These are phyloP conservation scores for Drosophila yooni DNA, from an alignment of 2,888 invertebrate species.

Conservation along the genomic window DNA sequence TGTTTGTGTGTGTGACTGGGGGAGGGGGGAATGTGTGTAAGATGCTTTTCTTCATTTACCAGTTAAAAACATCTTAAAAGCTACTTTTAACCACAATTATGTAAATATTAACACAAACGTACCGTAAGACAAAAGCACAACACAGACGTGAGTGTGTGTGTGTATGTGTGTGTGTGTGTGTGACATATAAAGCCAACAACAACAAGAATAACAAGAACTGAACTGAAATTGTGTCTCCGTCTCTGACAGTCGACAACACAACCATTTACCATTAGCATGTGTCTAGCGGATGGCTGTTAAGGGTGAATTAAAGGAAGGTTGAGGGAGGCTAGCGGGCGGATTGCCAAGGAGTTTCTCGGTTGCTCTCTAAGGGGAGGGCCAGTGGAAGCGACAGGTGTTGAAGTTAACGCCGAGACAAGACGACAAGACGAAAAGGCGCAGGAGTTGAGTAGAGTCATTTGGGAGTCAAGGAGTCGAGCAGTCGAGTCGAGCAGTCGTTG, in stretches of 20 bases:
- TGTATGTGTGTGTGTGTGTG: conserved; percentile 3
- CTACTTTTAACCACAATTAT: conserved; percentile 80
- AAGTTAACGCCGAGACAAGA: conserved; percentile 48
- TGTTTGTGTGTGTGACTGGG: background rate
- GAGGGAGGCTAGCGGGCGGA: background rate
- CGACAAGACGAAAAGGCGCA: conserved; percentile 1
- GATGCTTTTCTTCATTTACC: conserved; percentile 56
- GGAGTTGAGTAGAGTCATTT: background rate
- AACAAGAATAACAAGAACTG: conserved; percentile 19
- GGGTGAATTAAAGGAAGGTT: background rate
- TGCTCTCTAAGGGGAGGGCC: background rate
- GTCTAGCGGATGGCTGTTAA: conserved; percentile 41
- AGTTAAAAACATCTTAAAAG: conserved; percentile 81
- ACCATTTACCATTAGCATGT: conserved; percentile 77
- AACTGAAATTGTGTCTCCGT: conserved; percentile 37
- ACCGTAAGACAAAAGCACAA: conserved; percentile 62
- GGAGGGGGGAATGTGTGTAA: conserved; percentile 2
- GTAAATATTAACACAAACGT: conserved; percentile 78
- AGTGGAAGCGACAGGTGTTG: conserved; percentile 53
- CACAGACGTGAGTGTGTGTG: conserved; percentile 1
- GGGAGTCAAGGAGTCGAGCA: background rate
- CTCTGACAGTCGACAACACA: conserved; percentile 70
- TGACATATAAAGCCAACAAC: conserved; percentile 22
- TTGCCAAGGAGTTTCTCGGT: conserved; percentile 3
- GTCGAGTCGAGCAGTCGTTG: conserved; percentile 9